Base-by-base conservation (phyloP, 2,113 vertebrate genomes). In the Brienomyrus longianalis region DNA sequence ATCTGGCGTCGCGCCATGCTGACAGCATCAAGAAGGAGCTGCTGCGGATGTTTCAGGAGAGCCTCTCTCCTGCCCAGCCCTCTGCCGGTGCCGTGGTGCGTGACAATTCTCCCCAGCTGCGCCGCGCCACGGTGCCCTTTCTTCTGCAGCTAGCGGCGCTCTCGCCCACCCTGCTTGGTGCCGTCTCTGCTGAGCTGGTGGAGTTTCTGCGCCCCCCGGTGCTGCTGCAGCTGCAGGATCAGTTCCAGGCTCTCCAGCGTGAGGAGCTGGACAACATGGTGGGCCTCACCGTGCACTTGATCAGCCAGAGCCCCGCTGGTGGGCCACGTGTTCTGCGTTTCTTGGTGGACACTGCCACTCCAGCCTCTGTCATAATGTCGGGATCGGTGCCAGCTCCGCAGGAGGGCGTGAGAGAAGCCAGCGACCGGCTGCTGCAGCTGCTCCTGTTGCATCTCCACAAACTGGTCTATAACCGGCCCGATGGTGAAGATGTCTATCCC, bases 21-120 rank as follows among this genome's bases (percentile, higher is more conserved):
- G 97, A 96, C 88, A 98, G 97, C 96, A 99, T 99, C 93, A 95
- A 96, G 50, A 97, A 97, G 90, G 98, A 99, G 92, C 95, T 99
- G 31, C 95, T 99, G 2, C 86, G 96, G 31, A 97, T 99, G 97
- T 99, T 99, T 89, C 98, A 98, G 88, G 97, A 98, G 88, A 99
- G 98, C 77, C 91, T 99, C 86, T 93, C 91, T 0, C 94, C 96
- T 0, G 10, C 92, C 21, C 31, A 94, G n/a, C 91, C 94, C 48
- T 93, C 93, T 3, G 94, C 95, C 0, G 94, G 94, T 0, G n/a
- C 88, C 13, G 91, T 88, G 0, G 90, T 89, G n/a, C 95, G 95
- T 94, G 95, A 96, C 87, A 94, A 83, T 90, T 96, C 95, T 0
- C 94, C 94, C 39, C 96, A 96, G 23, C 97, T 97, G n/a, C 95